Conservation (phyloP, 1,140 invertebrate genomes). For the Trachelipus rathkii region DNA sequence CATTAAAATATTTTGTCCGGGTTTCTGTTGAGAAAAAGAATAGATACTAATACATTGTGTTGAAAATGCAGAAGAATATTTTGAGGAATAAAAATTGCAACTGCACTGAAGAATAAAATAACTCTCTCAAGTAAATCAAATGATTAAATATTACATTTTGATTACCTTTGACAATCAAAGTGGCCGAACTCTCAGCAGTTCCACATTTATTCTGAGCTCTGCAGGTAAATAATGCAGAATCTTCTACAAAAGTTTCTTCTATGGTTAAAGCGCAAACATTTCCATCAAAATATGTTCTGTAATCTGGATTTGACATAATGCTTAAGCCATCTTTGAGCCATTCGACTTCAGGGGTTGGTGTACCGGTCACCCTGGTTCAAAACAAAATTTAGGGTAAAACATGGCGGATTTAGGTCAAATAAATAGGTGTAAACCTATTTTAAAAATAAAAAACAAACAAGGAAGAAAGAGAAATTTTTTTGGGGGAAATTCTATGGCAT, state of each 20-base stretch:
- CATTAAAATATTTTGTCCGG: no score
- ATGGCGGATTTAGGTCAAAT: no score
- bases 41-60: no score
- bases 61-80: no score
- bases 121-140: no score
- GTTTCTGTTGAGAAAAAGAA: no score
- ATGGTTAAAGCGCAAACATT: conserved; percentile 64
- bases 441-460: neutral
- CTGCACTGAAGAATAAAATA: no score
- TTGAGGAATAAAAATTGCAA: no score
- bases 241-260: conserved; percentile 75
- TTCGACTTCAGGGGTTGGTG: conserved; percentile 58
- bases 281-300: conserved; percentile 55
- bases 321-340: conserved; percentile 71
- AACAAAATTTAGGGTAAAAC: conserved; percentile 33
- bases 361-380: conserved; percentile 54
- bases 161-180: conserved; percentile 68
- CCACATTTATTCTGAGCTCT: conserved; percentile 65
- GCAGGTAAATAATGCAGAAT: conserved; percentile 72
- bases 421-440: neutral
- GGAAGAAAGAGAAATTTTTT: conserved; percentile 18
- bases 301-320: conserved; percentile 64
- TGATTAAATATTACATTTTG: no score
- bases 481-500: no score
- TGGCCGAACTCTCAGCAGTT: conserved; percentile 66